Evolutionary conservation across 2,113 vertebrate species (phyloP).

Genomic region (Hucho hucho): DNA sequence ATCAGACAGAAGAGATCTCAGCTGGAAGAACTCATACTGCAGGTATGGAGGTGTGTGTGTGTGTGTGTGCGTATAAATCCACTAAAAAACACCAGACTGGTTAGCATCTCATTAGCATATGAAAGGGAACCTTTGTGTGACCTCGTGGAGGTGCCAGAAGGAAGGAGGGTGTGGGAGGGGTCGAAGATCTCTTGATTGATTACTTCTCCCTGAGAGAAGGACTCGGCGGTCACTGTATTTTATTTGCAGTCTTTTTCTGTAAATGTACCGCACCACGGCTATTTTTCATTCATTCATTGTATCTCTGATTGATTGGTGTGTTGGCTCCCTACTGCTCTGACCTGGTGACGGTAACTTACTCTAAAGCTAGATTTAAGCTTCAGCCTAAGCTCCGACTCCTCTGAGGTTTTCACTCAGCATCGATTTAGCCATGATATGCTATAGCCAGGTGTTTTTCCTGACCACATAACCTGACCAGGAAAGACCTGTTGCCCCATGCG

Average conservation of each 20-base stretch:
- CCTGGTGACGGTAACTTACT: background rate
- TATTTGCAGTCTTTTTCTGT: background rate
- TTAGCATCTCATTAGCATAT: background rate
- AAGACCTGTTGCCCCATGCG: no score
- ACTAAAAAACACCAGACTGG: background rate
- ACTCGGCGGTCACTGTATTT: background rate
- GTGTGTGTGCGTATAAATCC: background rate
- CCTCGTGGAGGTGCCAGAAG: background rate
- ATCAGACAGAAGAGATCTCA: conserved; percentile 86
- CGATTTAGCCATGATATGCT: no score
- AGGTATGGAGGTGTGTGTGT: conserved; percentile 64
- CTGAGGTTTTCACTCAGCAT: no score
- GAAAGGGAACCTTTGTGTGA: background rate
- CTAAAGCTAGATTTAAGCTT: background rate
- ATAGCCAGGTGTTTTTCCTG: no score
- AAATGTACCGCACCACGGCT: background rate
- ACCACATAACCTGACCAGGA: no score
- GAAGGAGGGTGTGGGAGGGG: background rate
- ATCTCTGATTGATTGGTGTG: background rate
- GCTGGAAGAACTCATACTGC: conserved; percentile 82
- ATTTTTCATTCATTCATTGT: background rate
- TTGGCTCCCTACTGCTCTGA: background rate
- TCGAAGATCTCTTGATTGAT: background rate
- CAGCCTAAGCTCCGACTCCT: no score
- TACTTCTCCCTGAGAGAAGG: background rate